A percentile compares a stretch with the other conserved stretches of the same genome.
phyloP scores from a whole-genome alignment of 2,797 vertebrate species.

The Ptychobarbus kaznakovi region DNA sequence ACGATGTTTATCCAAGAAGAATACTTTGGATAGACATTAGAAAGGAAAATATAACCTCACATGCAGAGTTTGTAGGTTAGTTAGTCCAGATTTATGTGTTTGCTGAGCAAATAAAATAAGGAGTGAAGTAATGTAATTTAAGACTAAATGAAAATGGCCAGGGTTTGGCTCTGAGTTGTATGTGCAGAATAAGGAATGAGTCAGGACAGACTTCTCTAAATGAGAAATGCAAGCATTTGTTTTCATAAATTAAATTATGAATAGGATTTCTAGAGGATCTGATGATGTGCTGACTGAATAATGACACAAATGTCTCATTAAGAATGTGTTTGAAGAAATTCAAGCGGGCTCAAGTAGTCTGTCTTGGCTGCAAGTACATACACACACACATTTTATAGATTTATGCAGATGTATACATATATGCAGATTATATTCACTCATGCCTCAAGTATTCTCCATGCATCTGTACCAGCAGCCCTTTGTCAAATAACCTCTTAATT shows the following conservation, averaged over 20 bases:
- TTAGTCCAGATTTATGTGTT: conserved; percentile 58
- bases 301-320: conserved; percentile 59
- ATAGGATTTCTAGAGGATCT: conserved; percentile 62
- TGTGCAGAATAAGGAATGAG: conserved; percentile 55
- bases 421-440: conserved; percentile 46
- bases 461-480: conserved; percentile 33
- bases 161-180: conserved; percentile 62
- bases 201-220: conserved; percentile 62
- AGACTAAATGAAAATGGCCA: conserved; percentile 67
- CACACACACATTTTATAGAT: conserved; percentile 29
- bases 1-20: conserved; percentile 25
- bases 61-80: conserved; percentile 49
- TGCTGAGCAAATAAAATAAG: conserved; percentile 64
- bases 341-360: conserved; percentile 39
- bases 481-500: conserved; percentile 41
- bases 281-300: conserved; percentile 54
- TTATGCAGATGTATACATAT: conserved; percentile 30
- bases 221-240: conserved; percentile 64
- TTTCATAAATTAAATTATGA: conserved; percentile 66
- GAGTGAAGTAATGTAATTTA: conserved; percentile 70
- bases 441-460: neutral
- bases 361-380: conserved; percentile 37
- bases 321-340: conserved; percentile 61
- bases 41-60: conserved; percentile 33
- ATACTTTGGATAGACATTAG: conserved; percentile 30